Base-by-base conservation (phyloP, 2,888 invertebrate genomes). In the Cheilosia pagana region DNA sequence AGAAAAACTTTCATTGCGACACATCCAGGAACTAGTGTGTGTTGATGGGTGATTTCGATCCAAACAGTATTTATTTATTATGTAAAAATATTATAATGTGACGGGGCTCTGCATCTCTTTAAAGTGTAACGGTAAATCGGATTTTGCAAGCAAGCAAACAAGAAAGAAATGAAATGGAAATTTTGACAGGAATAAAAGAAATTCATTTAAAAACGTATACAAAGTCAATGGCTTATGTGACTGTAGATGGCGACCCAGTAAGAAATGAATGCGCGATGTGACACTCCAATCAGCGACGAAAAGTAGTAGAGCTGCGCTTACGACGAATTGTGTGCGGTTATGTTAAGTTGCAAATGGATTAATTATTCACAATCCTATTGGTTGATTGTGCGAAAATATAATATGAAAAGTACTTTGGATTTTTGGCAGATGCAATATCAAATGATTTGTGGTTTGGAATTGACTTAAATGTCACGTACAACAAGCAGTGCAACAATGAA, bases 61-160 rank as follows among this genome's bases (percentile, higher is more conserved):
- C 68, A 21, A 79, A 70, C 53, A 72, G 35, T 50, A 63, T 74
- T 23, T 21, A 50, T 25, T 48, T 67, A 68, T 83, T 83, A 83
- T 83, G 83, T 83, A 83, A 83, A 83, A 82, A 41, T 83, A 83
- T 83, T 74, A 83, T 83, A 83, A 83, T 83, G 62, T 45, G 53
- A 28, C 67, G 1, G 43, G 1, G 43, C 43, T 78, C 71, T 83
- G 79, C 74, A 79, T 83, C 74, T 68, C 45, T 62, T 83, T 60
- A 62, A 67, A 67, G 41, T 75, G 50, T 83, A 83, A 83, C 83
- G 55, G 83, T 83, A 63, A 78, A 74, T 74, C 72, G 68, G 63
- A 74, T 79, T 83, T 83, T 62, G 83, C 83, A 83, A 78, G 71
- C 81, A 60, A 72, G 53, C 57, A 52, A 70, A 52, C 23, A 50